Evolutionary conservation across 2,888 invertebrate species (phyloP).

Genomic region (Hirtodrosophila confusa): DNA sequence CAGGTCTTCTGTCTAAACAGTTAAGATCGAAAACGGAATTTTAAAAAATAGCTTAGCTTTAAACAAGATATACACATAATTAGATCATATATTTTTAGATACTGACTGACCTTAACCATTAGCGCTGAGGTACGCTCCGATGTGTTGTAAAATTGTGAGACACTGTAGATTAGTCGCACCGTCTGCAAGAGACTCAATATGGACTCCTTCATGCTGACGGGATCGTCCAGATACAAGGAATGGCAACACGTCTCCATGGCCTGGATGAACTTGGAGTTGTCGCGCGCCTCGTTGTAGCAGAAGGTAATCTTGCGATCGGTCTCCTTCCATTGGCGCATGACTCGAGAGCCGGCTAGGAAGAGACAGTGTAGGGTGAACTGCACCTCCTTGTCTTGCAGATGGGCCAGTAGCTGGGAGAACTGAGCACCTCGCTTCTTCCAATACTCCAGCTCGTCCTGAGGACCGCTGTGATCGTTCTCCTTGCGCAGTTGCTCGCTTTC

Average conservation of each 20-base stretch:
- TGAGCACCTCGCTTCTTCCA: slow-evolving; percentile 98
- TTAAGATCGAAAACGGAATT: too few relatives aligned
- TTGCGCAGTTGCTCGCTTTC: slow-evolving; percentile 96
- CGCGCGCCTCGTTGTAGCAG: slow-evolving; percentile 97
- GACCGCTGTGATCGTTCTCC: slow-evolving; percentile 96
- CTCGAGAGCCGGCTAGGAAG: slow-evolving; percentile 90
- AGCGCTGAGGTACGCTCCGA: slow-evolving; percentile 97
- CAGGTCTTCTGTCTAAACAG: too few relatives aligned
- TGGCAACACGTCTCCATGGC: slow-evolving; percentile 98
- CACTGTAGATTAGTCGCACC: slow-evolving; percentile 95
- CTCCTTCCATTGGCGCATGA: slow-evolving; percentile 92
- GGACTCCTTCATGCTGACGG: slow-evolving; percentile 95
- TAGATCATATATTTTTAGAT: too few relatives aligned
- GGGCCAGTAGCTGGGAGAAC: slow-evolving; percentile 93
- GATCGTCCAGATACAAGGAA: slow-evolving; percentile 95
- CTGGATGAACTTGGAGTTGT: slow-evolving; percentile 97
- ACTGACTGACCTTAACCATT: slow-evolving; percentile 92
- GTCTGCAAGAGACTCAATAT: slow-evolving; percentile 95
- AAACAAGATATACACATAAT: too few relatives aligned
- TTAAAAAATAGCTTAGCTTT: too few relatives aligned
- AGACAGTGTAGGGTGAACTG: slow-evolving; percentile 91
- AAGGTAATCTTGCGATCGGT: slow-evolving; percentile 96
- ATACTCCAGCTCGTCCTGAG: slow-evolving; percentile 97
- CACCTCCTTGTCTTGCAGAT: slow-evolving; percentile 91
- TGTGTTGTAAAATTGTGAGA: slow-evolving; percentile 98